Evolutionary conservation across 2,888 invertebrate species (phyloP), one percentile per base, ranked within the genome.

Genomic region (Tineola bisselliella): DNA sequence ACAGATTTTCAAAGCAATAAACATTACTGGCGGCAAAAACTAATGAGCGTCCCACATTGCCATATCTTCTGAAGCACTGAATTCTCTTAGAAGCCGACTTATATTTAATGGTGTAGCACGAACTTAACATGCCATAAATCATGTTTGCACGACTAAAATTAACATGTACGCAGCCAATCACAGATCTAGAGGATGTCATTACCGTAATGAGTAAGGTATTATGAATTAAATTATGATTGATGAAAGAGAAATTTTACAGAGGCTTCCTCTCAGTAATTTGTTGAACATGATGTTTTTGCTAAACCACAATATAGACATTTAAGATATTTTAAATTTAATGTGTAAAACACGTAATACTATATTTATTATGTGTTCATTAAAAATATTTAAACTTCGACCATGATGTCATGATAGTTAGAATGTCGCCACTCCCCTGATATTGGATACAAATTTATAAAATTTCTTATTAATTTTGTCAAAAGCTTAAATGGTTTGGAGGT

Each of bases 171-270:
- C 31, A 58, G 33, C 30, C 33, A 64, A 61, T 65, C 63, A 60
- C 67, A 63, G 60, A 25, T 25, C 25, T 13, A 19, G 43, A 31
- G 67, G 68, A 69, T 67, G 65, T 67, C 66, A 70, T 72, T 73
- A 73, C 60, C 58, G 64, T 72, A 69, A 72, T 68, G 65, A 68
- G 66, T 63, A 67, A 61, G 64, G 64, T 65, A 68, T 67, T 67
- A 67, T 65, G 62, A 66, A 62, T 65, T 63, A 66, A 67, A 68
- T 67, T 68, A 67, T 68, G 67, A 71, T 69, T 67, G 69, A 69
- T 67, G 63, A 66, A 68, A 68, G 68, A 61, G 68, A 68, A 63
- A 43, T 12, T 43, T 43, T 43, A 25, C 25, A 25, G 4, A 12
- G 38, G 38, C 38, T 38, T 38, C 38, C 38, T 38, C 38, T 63